Percentiles rank a stretch among this genome's conserved stretches.
Conservation (phyloP, 2,797 vertebrate species). For the Cynopterus sphinx region DNA sequence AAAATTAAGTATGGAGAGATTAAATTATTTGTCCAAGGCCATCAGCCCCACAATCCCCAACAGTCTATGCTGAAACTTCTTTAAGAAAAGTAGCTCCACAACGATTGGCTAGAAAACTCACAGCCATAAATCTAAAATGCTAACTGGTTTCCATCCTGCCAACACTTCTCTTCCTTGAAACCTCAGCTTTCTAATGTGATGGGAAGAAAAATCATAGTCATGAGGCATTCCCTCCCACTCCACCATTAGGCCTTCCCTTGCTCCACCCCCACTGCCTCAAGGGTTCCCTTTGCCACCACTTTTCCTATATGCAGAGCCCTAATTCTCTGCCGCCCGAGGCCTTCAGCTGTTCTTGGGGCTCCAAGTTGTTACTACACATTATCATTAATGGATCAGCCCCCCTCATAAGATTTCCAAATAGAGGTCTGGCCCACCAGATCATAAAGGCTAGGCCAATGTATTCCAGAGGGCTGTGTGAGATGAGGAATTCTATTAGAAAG, state of each 20-base stretch:
- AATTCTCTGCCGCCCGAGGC: slow-evolving; percentile 1
- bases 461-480: slow-evolving; percentile 64
- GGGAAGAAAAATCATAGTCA: not conserved
- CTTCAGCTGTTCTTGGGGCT: slow-evolving; percentile 64
- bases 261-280: not conserved
- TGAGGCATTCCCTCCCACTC: not conserved
- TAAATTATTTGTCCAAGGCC: not conserved
- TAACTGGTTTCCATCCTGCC: not conserved
- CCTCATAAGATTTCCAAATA: slow-evolving; percentile 54
- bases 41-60: not conserved
- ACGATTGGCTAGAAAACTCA: not conserved
- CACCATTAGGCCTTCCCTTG: not conserved
- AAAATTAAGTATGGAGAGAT: not conserved
- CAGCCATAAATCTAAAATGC: not conserved
- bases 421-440: slow-evolving; percentile 60
- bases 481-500: slow-evolving; percentile 75
- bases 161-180: not conserved
- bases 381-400: slow-evolving; percentile 59
- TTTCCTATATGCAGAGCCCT: not conserved
- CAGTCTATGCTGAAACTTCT: not conserved
- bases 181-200: not conserved
- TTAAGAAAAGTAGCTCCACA: not conserved
- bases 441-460: slow-evolving; percentile 61
- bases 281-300: not conserved
- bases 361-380: not conserved